Evolutionary conservation across 1,140 invertebrate species (phyloP).

Genomic region (Diachasma alloeum): DNA sequence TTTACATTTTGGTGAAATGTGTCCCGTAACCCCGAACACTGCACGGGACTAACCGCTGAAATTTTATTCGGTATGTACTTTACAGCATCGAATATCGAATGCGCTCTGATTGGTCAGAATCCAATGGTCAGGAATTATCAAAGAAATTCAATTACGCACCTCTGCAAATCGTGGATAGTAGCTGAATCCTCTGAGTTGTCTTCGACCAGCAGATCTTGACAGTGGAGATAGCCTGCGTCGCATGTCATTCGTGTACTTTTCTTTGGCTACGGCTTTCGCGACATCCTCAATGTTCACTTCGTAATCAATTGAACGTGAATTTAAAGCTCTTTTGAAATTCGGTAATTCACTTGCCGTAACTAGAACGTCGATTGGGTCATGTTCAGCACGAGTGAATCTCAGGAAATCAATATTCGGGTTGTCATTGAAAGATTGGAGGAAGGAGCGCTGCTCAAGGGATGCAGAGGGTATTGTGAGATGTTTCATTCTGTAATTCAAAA

Average conservation of each 20-base stretch:
- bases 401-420: constrained; percentile 45
- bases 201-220: constrained; percentile 1
- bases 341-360: constrained; percentile 37
- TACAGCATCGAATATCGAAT: neutral
- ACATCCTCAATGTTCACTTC: constrained; percentile 42
- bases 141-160: constrained; percentile 38
- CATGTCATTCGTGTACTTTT: constrained; percentile 31
- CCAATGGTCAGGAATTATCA: constrained; percentile 5
- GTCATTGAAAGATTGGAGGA: constrained; percentile 36
- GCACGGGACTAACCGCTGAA: no score
- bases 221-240: constrained; percentile 18
- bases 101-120: constrained; percentile 4
- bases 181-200: constrained; percentile 29
- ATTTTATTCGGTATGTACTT: no score
- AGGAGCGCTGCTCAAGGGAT: constrained; percentile 26
- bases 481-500: constrained; percentile 39
- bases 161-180: constrained; percentile 46
- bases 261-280: constrained; percentile 35
- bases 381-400: constrained; percentile 26
- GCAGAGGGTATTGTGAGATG: constrained; percentile 38
- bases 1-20: no score
- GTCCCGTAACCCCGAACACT: no score
- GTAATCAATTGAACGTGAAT: constrained; percentile 38
- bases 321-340: constrained; percentile 38
- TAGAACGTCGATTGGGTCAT: constrained; percentile 41